A percentile compares a stretch with the other conserved stretches of the same genome.
Evolutionary conservation across 2,797 vertebrate genomes (phyloP).

Genomic region (Lepidocolaptes lacrymiger): DNA sequence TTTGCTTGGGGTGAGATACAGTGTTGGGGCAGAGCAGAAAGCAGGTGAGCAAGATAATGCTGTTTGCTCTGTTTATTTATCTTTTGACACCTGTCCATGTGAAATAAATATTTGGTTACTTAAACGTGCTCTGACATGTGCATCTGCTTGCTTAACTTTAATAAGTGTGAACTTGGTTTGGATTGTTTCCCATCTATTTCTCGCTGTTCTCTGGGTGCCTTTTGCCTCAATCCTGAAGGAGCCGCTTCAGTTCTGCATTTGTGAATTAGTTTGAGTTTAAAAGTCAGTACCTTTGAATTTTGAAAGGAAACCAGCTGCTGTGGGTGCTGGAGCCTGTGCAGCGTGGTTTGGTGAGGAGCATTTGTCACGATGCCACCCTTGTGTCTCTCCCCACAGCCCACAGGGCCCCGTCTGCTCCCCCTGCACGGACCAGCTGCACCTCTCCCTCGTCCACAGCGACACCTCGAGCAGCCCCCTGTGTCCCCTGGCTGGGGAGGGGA

Average conservation of each 20-base stretch:
- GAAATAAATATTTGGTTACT: not conserved
- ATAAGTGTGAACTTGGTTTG: rapidly evolving
- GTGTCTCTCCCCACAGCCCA: not conserved
- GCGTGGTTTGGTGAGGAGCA: not conserved
- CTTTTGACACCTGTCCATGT: rapidly evolving
- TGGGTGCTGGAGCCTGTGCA: rapidly evolving
- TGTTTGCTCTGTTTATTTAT: not conserved
- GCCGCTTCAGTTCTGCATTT: rapidly evolving
- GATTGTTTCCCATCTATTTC: not conserved
- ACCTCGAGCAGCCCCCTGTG: not conserved
- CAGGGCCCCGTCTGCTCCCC: not conserved
- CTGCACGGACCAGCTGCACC: not conserved
- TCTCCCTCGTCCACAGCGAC: not conserved
- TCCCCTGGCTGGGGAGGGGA: not conserved
- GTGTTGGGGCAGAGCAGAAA: not conserved
- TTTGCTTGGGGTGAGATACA: not conserved
- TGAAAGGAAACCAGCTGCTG: no score
- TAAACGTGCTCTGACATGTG: not conserved
- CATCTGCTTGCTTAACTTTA: not conserved
- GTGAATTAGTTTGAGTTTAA: rapidly evolving
- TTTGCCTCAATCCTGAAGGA: not conserved
- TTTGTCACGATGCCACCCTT: rapidly evolving
- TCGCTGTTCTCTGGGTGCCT: not conserved
- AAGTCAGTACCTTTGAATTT: rapidly evolving
- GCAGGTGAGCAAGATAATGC: not conserved